Base-by-base conservation (phyloP, 2,888 invertebrate species). In the Hartigia nigra region DNA sequence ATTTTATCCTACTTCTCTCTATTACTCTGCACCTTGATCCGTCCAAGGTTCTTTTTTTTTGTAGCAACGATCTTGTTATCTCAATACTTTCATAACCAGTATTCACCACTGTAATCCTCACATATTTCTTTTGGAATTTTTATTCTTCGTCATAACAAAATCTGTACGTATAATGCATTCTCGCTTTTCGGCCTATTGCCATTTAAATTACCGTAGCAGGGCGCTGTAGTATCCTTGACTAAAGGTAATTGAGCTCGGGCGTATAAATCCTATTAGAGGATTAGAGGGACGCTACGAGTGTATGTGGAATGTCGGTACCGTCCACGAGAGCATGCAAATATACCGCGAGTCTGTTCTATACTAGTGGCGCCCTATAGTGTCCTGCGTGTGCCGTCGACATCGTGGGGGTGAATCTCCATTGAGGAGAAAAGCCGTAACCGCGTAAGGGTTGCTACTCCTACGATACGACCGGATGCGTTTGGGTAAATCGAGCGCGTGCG, bases 251-350 rank as follows among this genome's bases (percentile, higher is more conserved):
- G 91, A 90, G 91, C 90, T 87, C 88, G 86, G 88, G 87, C 89
- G 88, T 87, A 90, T 91, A 91, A 91, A 91, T 91, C 91, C 91
- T 90, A 91, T 91, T 91, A 91, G 87, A 88, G 89, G 91, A 90
- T 91, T 90, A 89, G 86, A 85, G 87, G 87, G 88, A 84, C 84
- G 86, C 81, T 83, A 77, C 82, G 84, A 84, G 80, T 81, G 83
- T 81, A 78, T 76, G 78, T 76, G 76, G 77, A 31, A 69, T 34
- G 75, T 35, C 37, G 35, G 34, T 31, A 12, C 32, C 72, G 72
- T 72, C 32, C 72, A 34, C 72, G 72, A 12, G 72, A 72, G 31
- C 72, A 72, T 72, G 72, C 72, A 72, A 72, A 72, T 72, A 72
- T 34, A 72, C 72, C 72, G 34, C 72, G 72, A 72, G 23, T 31